Conservation (phyloP, 2,888 invertebrate genomes). For the Tortricodes alternella region DNA sequence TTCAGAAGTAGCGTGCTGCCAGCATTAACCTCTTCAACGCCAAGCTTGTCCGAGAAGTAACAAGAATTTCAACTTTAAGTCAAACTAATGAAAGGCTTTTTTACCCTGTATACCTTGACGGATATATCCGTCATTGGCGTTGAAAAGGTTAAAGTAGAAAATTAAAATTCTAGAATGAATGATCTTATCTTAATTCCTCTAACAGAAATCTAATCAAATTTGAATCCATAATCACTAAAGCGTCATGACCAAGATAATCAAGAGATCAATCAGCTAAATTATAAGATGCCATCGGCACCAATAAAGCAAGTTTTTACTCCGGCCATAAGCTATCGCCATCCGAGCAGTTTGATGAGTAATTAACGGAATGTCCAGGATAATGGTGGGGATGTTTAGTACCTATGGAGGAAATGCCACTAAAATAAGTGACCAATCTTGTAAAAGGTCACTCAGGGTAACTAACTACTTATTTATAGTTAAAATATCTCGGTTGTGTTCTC, state of each 20-base stretch:
- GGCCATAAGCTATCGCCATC: constrained; percentile 24
- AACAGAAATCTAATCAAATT: not conserved
- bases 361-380: constrained; percentile 13
- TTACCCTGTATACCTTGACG: too few relatives aligned
- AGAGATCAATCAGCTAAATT: constrained; percentile 28
- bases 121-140: too few relatives aligned
- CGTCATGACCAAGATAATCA: not conserved
- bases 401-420: constrained; percentile 1
- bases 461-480: too few relatives aligned
- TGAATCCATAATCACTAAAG: not conserved
- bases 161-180: too few relatives aligned
- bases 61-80: too few relatives aligned
- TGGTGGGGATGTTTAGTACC: constrained; percentile 9
- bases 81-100: too few relatives aligned
- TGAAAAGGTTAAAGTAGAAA: too few relatives aligned
- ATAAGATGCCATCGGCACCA: constrained; percentile 16
- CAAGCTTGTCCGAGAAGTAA: too few relatives aligned
- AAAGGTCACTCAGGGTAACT: not conserved
- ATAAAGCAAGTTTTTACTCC: constrained; percentile 33
- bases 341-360: constrained; percentile 24
- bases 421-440: constrained; percentile 9
- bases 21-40: too few relatives aligned
- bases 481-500: too few relatives aligned
- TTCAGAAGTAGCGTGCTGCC: too few relatives aligned
- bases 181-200: too few relatives aligned